These are phyloP conservation scores for Cyprinodon diabolis DNA, from an alignment of 2,797 vertebrate genomes.

Conservation along the genomic window DNA sequence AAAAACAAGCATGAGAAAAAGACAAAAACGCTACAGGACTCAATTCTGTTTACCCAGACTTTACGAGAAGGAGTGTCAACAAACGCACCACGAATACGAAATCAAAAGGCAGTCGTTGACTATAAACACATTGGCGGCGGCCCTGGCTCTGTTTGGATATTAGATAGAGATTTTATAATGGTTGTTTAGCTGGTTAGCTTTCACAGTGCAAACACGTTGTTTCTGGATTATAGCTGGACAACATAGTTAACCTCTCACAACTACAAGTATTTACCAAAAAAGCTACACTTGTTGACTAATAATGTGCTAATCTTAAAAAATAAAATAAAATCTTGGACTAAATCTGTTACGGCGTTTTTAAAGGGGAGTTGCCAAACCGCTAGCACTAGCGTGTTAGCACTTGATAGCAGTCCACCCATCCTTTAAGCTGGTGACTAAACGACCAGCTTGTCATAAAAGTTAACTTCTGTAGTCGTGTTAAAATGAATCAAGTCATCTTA, in stretches of 20 bases:
- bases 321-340: neutral
- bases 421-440: slow-evolving; percentile 29
- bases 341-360: slow-evolving; percentile 10
- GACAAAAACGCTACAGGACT: neutral
- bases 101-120: slow-evolving; percentile 16
- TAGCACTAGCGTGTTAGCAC: slow-evolving; percentile 47
- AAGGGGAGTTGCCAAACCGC: slow-evolving; percentile 13
- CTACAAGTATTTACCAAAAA: neutral
- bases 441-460: neutral
- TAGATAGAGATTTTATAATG: slow-evolving; percentile 37
- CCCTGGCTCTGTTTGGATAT: slow-evolving; percentile 20
- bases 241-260: slow-evolving; percentile 8
- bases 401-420: slow-evolving; percentile 65
- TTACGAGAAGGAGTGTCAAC: slow-evolving; percentile 34
- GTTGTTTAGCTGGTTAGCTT: slow-evolving; percentile 42
- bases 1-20: slow-evolving; percentile 16
- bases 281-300: neutral
- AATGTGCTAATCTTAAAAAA: neutral
- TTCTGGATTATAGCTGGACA: slow-evolving; percentile 11
- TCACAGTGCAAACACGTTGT: neutral
- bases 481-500: neutral
- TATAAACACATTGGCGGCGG: slow-evolving; percentile 27
- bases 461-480: neutral
- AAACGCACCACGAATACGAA: slow-evolving; percentile 16
- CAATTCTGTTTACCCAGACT: slow-evolving; percentile 8